Evolutionary conservation across 2,113 vertebrate species (phyloP).

Genomic region (Scortum barcoo): DNA sequence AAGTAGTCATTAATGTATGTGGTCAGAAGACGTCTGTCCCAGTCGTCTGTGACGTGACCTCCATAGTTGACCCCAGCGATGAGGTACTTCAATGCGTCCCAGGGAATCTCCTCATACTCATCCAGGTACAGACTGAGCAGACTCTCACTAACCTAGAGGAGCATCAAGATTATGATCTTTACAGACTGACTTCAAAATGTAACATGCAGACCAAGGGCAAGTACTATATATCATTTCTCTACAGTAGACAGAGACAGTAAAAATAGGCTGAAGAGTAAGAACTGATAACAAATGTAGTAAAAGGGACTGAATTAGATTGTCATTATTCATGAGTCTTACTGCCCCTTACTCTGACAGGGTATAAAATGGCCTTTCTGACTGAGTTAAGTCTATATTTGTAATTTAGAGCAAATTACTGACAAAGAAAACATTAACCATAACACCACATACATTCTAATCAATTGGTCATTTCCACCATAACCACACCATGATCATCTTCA

Average conservation of each 20-base stretch:
- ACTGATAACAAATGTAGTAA: neutral
- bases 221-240: too few species aligned
- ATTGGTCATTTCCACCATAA: neutral
- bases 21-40: constrained; percentile 90
- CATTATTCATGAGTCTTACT: constrained; percentile 8
- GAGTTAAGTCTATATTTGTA: neutral
- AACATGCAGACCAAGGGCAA: neutral
- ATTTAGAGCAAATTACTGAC: neutral
- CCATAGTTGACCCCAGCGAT: constrained; percentile 90
- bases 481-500: neutral
- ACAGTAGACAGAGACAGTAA: constrained; percentile 1
- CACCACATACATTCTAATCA: neutral
- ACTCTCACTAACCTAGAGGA: constrained; percentile 87
- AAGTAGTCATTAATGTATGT: constrained; percentile 93
- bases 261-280: constrained; percentile 5
- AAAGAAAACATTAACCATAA: neutral
- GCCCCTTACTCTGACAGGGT: neutral
- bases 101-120: constrained; percentile 90
- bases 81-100: constrained; percentile 92
- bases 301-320: neutral
- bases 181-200: constrained; percentile 8
- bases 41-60: constrained; percentile 92
- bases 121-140: constrained; percentile 90
- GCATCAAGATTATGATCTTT: neutral
- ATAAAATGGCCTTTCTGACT: neutral